Base-by-base conservation (phyloP, 2,888 invertebrate genomes). In the Eumerus sabulonum region DNA sequence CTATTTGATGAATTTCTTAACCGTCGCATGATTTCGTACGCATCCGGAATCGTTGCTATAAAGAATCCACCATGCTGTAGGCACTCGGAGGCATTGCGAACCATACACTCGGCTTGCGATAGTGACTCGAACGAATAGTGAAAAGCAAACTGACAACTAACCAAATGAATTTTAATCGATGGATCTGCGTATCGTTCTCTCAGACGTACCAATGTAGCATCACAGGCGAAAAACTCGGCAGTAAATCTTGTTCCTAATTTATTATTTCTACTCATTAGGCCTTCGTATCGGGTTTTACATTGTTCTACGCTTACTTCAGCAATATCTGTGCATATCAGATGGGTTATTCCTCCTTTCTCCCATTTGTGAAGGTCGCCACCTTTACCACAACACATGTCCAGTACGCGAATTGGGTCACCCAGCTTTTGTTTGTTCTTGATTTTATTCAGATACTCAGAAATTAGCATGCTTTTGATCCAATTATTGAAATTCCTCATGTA, bases 321-420 rank as follows among this genome's bases (percentile, higher is more conserved):
- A 84, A 99, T 97, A 88, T 99, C 98, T 51, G 95, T 94, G 89
- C 96, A 97, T 68, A 98, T 93, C 14, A 97, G 90, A 88, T 96
- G 94, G 1, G 92, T 91, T 56, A 98, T 95, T 74, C 92, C 90
- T 0, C 92, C 94, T 86, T 95, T 96, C 74, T 93, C 92, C 97
- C 99, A 99, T 89, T 99, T 99, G n/a, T 95, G 91, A 38, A 99
- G 90, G 89, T 99, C 99, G 1, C 99, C 99, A 16, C 99, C 99
- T 91, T 99, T 99, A 0, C 99, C 99, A 87, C 98, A 98, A 84
- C 98, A 97, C 91, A 99, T 93, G 88, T 99, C 99, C 60, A 98
- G 90, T 0, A 97, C 96, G 71, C 92, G 91, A 35, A 95, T 84
- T 0, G 92, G 91, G 62, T 91, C 91, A n/a, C 93, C 93, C 82